Conservation (phyloP, 2,888 invertebrate species). For the Cataglyphis albicans region DNA sequence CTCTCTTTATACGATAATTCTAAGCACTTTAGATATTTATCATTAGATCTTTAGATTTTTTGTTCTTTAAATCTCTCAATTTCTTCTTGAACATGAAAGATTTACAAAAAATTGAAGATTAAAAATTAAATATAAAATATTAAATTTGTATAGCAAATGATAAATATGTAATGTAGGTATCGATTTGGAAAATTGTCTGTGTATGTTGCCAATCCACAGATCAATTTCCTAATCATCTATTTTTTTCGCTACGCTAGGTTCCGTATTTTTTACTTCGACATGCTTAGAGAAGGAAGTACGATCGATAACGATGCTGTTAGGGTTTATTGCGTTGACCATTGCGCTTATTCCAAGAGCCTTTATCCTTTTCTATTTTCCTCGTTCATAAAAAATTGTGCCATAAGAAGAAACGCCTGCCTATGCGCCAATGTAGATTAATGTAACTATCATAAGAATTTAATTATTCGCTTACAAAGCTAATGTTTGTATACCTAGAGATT, state of each 20-base stretch:
- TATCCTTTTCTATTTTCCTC: not conserved
- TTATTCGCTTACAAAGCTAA: slow-evolving; percentile 66
- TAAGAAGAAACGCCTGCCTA: slow-evolving; percentile 59
- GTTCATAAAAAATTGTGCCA: slow-evolving; percentile 62
- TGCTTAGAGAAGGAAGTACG: not conserved
- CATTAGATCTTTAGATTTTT: not conserved
- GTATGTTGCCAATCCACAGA: not conserved
- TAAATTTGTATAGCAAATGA: not conserved
- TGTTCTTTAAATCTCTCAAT: not conserved
- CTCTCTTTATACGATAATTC: not conserved
- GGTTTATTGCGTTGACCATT: slow-evolving; percentile 45
- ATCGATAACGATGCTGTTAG: slow-evolving; percentile 19
- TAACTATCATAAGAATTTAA: slow-evolving; percentile 69
- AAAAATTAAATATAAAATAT: not conserved
- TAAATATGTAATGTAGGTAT: not conserved
- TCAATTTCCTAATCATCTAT: not conserved
- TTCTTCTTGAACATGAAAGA: not conserved
- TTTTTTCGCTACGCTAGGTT: not conserved
- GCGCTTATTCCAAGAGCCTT: slow-evolving; percentile 13
- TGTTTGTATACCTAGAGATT: slow-evolving; percentile 70
- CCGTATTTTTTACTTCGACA: not conserved
- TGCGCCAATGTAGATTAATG: slow-evolving; percentile 64
- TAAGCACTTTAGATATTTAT: not conserved
- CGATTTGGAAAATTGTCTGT: not conserved
- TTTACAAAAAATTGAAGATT: not conserved